These are phyloP conservation scores for Oncopeltus fasciatus DNA, from an alignment of 1,140 invertebrate species.

Conservation along the genomic window DNA sequence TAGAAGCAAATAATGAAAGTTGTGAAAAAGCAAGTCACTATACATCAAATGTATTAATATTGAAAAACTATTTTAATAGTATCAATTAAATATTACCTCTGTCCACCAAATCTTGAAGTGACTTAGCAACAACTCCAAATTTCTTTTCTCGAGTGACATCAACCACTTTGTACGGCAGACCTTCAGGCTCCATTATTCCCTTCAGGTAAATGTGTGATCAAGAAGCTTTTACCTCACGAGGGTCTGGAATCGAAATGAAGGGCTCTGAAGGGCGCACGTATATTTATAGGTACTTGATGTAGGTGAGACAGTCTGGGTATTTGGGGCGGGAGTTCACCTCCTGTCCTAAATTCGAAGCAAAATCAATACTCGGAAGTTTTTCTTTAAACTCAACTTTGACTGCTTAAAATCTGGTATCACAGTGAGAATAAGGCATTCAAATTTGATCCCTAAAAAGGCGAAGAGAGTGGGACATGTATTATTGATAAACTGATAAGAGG, in stretches of 20 bases:
- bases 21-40: not conserved
- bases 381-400: too few relatives aligned
- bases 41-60: not conserved
- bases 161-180: constrained; percentile 43
- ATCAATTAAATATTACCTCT: constrained; percentile 32
- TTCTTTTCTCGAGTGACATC: constrained; percentile 58
- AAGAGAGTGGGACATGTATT: too few relatives aligned
- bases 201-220: not conserved
- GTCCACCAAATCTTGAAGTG: constrained; percentile 54
- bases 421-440: too few relatives aligned
- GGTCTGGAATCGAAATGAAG: not conserved
- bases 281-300: not conserved
- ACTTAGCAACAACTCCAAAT: constrained; percentile 62
- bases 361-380: constrained; percentile 1
- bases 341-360: constrained; percentile 1
- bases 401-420: too few relatives aligned
- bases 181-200: not conserved
- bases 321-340: constrained; percentile 4
- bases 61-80: not conserved
- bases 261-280: not conserved
- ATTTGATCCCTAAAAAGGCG: too few relatives aligned
- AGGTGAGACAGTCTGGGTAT: constrained; percentile 3
- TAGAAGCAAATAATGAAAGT: not conserved
- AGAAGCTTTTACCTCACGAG: not conserved
- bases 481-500: too few relatives aligned